Evolutionary conservation across 2,113 vertebrate species (phyloP), one percentile per base, ranked within the genome.

Genomic region (Poeciliopsis prolifica): DNA sequence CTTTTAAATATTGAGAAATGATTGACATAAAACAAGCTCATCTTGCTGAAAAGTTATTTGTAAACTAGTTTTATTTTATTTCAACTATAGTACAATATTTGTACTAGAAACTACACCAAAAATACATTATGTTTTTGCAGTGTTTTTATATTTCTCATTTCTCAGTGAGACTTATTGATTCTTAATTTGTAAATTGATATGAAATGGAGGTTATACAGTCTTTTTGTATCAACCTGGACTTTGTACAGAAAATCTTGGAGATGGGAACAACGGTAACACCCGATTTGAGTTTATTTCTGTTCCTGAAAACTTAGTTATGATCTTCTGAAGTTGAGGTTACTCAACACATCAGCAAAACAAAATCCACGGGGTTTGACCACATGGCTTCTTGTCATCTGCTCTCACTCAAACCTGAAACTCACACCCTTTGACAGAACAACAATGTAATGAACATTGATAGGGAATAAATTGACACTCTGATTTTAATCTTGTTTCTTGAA

Each of bases 401-500:
- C 5, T 24, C 51, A 24, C 7, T 8, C 22, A 24, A 19, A 54
- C 7, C 5, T 54, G 17, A 54, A 54, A 22, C 51, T 54, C 7
- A 7, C 51, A 6, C 51, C 1, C 14, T 48, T 68, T 66, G 58
- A 51, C 24, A 66, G 54, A 29, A 65, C 33, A 66, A 30, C 70
- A 40, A 60, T 4, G 0, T 9, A 2, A 63, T 58, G 3, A 29
- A 33, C 48, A 24, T 24, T 26, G 37, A 68, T 48, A 13, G 26
- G 68, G 5, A 3, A n/a, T 3, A 66, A 66, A 72, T 37, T 3
- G 31, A 68, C 3, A 61, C 6, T 17, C 30, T 58, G 85, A 89
- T 89, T 73, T 1, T 58, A 58, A 87, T 89, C 85, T 75, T 17
- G n/a, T 72, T 87, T 75, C 83, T 68, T 61, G 67, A 60, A 82